Evolutionary conservation across 2,888 invertebrate species (phyloP).

Genomic region (Crepidodera aurea): DNA sequence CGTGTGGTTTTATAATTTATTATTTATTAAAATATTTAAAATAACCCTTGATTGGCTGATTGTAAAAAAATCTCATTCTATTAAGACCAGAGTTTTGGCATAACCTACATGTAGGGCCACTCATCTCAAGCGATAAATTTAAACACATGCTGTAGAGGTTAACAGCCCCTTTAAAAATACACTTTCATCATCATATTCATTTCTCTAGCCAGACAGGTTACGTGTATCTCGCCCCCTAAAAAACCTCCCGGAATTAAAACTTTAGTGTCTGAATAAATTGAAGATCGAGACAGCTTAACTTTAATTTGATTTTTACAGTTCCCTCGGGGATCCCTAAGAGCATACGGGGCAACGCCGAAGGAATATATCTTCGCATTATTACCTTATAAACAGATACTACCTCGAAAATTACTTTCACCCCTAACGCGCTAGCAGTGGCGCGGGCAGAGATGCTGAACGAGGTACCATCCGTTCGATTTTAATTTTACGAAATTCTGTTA

Average conservation of each 20-base stretch:
- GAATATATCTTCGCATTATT: slow-evolving; percentile 45
- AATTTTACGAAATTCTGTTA: too few species aligned
- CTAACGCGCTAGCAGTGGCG: neutral
- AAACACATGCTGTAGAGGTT: neutral
- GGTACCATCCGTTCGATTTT: too few species aligned
- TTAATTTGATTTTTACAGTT: slow-evolving; percentile 44
- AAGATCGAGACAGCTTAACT: slow-evolving; percentile 39
- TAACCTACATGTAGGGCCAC: too few species aligned
- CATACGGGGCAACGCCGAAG: slow-evolving; percentile 33
- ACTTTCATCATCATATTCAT: neutral
- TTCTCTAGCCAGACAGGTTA: neutral
- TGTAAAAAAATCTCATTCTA: too few species aligned
- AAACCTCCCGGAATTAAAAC: slow-evolving; percentile 22
- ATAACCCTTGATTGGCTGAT: too few species aligned
- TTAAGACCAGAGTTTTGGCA: too few species aligned
- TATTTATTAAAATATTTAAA: too few species aligned
- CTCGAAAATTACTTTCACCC: slow-evolving; percentile 45
- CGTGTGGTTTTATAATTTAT: too few species aligned
- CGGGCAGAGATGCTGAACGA: too few species aligned
- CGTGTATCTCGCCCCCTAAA: too few species aligned
- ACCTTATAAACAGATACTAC: slow-evolving; percentile 47
- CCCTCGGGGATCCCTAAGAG: slow-evolving; percentile 28
- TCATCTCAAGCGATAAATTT: too few species aligned
- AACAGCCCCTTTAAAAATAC: slow-evolving; percentile 3
- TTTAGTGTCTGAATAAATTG: slow-evolving; percentile 32